Evolutionary conservation across 2,797 vertebrate species (phyloP), one percentile per base, ranked within the genome.

Genomic region (Catostomus latipinnis): DNA sequence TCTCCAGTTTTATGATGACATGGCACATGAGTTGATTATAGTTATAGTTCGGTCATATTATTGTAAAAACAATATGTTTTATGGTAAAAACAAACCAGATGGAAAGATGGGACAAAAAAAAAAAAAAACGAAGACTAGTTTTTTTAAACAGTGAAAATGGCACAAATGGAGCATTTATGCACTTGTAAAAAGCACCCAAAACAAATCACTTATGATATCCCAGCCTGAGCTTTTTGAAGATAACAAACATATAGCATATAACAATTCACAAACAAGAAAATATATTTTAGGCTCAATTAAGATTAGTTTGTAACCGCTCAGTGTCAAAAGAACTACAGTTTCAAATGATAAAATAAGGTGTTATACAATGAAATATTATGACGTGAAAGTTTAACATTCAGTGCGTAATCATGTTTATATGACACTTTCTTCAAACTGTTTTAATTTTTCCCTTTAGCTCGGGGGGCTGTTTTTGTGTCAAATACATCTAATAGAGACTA

Each of bases 51-150:
- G 22, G 22, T 22, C 22, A 22, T 22, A 22, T 22, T 22, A 22
- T 22, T 18, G 0, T 18, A 18, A 18, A 18, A 18, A 22, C 22
- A 22, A 22, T 18, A 18, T 18, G 16, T 18, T 49, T 50, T 68
- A 58, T 54, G 67, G 10, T 61, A 78, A 71, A 48, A 54, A 22
- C 12, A 18, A 50, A 68, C 18, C 52, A 4, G 11, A 66, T 48
- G 14, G 43, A 1, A 62, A 62, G 52, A 34, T 34, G 34, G 34
- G 4, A 22, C 22, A 22, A 22, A 22, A 1, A 50, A 48, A 6
- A 49, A 1, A 77, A 60, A 45, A 7, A 69, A 34, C 34, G 1
- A 18, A 22, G 22, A 2, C 34, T 34, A 3, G 2, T 34, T 34
- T 34, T 34, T 34, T 34, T 34, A 3, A 61, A 10, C 75, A 46